Percentiles rank a stretch among this genome's conserved stretches.
Evolutionary conservation across 2,113 vertebrate species (phyloP).

Genomic region (Sinocyclocheilus rhinocerous): DNA sequence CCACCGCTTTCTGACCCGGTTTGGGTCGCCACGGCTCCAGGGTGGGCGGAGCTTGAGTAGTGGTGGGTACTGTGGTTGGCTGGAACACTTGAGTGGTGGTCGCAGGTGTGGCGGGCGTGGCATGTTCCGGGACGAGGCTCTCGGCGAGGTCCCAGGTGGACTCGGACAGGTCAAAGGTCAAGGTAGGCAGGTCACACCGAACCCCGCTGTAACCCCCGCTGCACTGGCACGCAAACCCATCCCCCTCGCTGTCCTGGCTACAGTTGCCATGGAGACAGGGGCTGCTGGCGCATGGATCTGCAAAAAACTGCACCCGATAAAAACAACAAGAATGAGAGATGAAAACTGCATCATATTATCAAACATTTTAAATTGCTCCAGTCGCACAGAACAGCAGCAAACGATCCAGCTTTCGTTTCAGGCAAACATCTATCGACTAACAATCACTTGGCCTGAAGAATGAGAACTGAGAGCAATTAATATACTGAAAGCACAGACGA

Average conservation of each 20-base stretch:
- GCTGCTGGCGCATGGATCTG: conserved; percentile 89
- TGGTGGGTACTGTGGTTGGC: conserved; percentile 72
- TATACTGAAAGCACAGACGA: background rate
- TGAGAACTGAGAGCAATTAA: background rate
- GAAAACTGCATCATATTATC: background rate
- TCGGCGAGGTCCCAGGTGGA: conserved; percentile 72
- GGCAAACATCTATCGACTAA: background rate
- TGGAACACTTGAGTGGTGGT: conserved; percentile 79
- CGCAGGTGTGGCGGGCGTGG: conserved; percentile 63
- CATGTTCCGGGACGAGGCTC: conserved; percentile 65
- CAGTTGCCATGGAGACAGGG: conserved; percentile 99
- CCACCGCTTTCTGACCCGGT: conserved; percentile 85
- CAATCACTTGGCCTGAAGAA: background rate
- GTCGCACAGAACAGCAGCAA: background rate
- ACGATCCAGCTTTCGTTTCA: background rate
- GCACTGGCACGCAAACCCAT: conserved; percentile 86
- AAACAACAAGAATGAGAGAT: conserved; percentile 36
- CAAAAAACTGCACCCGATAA: conserved; percentile 80
- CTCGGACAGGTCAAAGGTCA: conserved; percentile 60
- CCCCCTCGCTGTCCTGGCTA: conserved; percentile 69
- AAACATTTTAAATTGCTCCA: conserved; percentile 16
- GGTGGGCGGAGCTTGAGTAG: conserved; percentile 70
- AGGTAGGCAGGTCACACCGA: conserved; percentile 77
- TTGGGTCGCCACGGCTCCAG: conserved; percentile 90
- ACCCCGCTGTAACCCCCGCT: conserved; percentile 83